These are phyloP conservation scores for Cosmia trapezina DNA, from an alignment of 2,888 invertebrate genomes.

Conservation along the genomic window DNA sequence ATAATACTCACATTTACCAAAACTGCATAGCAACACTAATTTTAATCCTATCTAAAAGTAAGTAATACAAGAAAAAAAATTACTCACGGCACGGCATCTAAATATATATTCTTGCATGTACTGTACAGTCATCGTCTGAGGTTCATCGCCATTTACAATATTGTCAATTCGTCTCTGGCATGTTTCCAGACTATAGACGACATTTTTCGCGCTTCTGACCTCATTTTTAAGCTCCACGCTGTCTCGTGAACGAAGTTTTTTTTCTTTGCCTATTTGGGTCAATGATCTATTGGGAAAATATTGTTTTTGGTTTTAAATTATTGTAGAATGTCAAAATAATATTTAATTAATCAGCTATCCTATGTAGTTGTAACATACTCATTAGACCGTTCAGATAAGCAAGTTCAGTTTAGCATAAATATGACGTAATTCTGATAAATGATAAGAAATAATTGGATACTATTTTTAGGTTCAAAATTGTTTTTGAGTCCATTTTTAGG, in stretches of 20 bases:
- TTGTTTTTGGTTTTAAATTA: constrained; percentile 13
- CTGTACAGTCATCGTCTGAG: constrained; percentile 68
- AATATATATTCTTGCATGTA: constrained; percentile 62
- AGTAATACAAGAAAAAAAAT: constrained; percentile 51
- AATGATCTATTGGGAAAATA: constrained; percentile 56
- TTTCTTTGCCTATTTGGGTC: constrained; percentile 64
- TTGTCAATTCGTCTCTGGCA: constrained; percentile 74
- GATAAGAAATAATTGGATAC: constrained; percentile 6
- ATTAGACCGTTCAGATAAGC: constrained; percentile 27
- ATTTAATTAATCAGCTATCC: constrained; percentile 4
- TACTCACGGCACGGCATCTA: constrained; percentile 63
- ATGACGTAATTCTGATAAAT: constrained; percentile 2
- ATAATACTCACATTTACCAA: not conserved
- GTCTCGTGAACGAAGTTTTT: constrained; percentile 73
- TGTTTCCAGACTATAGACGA: constrained; percentile 76
- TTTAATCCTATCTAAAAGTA: constrained; percentile 36
- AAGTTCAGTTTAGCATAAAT: constrained; percentile 10
- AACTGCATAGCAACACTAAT: constrained; percentile 31
- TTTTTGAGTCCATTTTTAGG: not conserved
- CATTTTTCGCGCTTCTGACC: constrained; percentile 85
- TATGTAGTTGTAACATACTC: not conserved
- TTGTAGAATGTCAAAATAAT: not conserved
- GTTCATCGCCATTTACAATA: constrained; percentile 79
- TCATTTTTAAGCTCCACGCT: constrained; percentile 78
- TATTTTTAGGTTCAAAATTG: not conserved